These are phyloP conservation scores for Cygnus atratus DNA, from an alignment of 2,113 vertebrate genomes.

Conservation along the genomic window DNA sequence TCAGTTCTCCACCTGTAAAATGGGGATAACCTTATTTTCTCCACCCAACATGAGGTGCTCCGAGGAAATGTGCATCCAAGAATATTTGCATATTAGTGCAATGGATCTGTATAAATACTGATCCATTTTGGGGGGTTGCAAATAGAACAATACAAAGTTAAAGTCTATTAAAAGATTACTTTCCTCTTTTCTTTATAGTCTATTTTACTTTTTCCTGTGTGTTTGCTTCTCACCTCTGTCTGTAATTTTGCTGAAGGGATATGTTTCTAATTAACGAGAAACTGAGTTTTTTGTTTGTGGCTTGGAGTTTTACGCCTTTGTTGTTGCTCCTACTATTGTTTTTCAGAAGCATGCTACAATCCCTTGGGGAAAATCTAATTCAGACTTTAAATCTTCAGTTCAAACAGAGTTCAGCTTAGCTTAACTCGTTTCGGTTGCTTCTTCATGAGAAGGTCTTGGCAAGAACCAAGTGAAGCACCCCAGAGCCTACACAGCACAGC, in stretches of 20 bases:
- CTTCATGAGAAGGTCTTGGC: not conserved
- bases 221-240: not conserved
- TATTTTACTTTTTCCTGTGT: not conserved
- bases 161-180: not conserved
- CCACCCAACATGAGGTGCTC: not conserved
- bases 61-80: not conserved
- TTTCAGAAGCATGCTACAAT: not conserved
- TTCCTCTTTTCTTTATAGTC: not conserved
- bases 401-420: not conserved
- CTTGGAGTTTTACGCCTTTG: not conserved
- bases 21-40: not conserved
- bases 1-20: not conserved
- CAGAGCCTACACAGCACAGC: not conserved
- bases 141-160: not conserved
- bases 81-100: not conserved
- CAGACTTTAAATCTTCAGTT: not conserved
- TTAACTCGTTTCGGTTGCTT: not conserved
- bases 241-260: not conserved
- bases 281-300: not conserved
- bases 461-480: not conserved
- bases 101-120: not conserved
- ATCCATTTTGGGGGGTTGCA: not conserved
- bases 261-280: constrained; percentile 1
- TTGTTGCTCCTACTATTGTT: not conserved
- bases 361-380: not conserved